Evolutionary conservation across 2,888 invertebrate genomes (phyloP).

Genomic region (Limnephilus lunatus): DNA sequence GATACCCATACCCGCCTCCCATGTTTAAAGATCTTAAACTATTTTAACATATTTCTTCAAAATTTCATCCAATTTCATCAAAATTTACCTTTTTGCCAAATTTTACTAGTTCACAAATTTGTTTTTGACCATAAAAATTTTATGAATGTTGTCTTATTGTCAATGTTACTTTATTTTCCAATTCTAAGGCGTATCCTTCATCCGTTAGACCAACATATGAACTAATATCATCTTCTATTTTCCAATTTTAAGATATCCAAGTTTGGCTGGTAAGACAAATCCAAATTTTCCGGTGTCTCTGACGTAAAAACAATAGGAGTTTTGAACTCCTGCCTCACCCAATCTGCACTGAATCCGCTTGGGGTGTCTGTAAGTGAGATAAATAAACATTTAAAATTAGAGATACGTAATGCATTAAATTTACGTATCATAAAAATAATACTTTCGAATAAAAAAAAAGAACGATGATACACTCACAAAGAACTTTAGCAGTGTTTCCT

Average conservation of each 20-base stretch:
- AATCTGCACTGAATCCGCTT: constrained; percentile 75
- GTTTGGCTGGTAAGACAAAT: constrained; percentile 78
- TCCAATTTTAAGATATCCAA: constrained; percentile 20
- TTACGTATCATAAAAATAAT: not conserved
- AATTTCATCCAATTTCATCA: no score
- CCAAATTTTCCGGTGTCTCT: constrained; percentile 80
- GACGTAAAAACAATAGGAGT: constrained; percentile 76
- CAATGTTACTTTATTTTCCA: no score
- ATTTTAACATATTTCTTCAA: no score
- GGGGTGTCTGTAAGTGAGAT: constrained; percentile 70
- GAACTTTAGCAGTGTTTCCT: constrained; percentile 78
- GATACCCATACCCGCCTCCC: no score
- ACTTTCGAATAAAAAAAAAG: not conserved
- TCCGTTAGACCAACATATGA: no score
- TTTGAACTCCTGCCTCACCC: constrained; percentile 75
- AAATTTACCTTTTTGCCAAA: no score
- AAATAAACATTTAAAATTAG: not conserved
- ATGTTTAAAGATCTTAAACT: no score
- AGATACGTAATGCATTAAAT: not conserved
- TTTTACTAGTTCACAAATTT: no score
- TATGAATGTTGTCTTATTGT: no score
- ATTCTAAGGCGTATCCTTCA: no score
- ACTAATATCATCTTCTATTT: not conserved
- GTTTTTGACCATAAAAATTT: no score
- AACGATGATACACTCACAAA: constrained; percentile 72